Conservation (phyloP, 2,888 invertebrate genomes). For the Melanargia galathea region DNA sequence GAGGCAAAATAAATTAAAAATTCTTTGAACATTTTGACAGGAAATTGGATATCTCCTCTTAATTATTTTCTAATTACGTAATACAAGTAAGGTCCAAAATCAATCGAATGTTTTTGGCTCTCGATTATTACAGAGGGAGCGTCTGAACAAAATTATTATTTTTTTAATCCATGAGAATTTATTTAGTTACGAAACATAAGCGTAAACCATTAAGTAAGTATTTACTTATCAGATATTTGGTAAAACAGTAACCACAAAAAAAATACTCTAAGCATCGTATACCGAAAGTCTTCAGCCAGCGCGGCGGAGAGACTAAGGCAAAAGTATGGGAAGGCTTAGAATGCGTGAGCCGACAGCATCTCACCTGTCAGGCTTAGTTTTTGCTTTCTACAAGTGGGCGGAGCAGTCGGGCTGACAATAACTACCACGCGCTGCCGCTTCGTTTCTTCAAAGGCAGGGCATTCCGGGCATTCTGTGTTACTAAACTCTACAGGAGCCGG, state of each 20-base stretch:
- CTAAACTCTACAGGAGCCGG: conserved; percentile 27
- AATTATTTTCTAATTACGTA: neutral
- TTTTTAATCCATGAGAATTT: neutral
- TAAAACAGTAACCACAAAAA: neutral
- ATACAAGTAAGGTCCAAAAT: neutral
- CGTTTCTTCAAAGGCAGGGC: conserved; percentile 47
- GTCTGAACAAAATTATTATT: neutral
- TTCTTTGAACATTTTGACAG: neutral
- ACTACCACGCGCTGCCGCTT: conserved; percentile 81
- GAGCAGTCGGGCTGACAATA: conserved; percentile 84
- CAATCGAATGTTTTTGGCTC: neutral
- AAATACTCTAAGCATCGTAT: neutral
- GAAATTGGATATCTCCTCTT: neutral
- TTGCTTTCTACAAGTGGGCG: conserved; percentile 84
- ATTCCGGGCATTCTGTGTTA: conserved; percentile 31
- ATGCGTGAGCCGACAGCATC: conserved; percentile 52
- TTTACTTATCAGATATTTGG: neutral
- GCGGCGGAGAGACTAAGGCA: conserved; percentile 33
- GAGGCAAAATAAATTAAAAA: neutral
- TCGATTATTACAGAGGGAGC: neutral
- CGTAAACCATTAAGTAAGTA: no score
- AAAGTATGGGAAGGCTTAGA: conserved; percentile 34
- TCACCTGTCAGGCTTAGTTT: conserved; percentile 86
- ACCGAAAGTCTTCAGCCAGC: conserved; percentile 42
- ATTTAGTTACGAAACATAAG: no score